Conservation (phyloP, 2,113 vertebrate species). For the Thamnophis sirtalis region DNA sequence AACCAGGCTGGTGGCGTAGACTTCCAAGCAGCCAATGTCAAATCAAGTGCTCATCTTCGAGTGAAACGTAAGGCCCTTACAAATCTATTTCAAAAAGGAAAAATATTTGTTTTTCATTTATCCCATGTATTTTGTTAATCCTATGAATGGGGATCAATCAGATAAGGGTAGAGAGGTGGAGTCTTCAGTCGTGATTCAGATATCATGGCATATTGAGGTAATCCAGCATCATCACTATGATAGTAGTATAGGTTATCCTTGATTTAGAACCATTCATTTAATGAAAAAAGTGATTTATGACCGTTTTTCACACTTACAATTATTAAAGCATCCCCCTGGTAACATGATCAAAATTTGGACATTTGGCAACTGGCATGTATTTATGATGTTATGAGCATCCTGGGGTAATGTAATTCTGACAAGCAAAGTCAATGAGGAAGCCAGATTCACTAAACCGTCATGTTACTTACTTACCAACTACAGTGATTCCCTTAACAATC, state of each 20-base stretch:
- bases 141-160: background rate
- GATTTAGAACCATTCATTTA: background rate
- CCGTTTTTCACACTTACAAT: background rate
- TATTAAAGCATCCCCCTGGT: background rate
- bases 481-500: background rate
- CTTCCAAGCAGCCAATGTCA: conserved; percentile 93
- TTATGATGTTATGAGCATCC: background rate
- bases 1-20: conserved; percentile 89
- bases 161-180: background rate
- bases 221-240: too few relatives aligned
- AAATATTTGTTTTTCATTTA: background rate
- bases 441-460: background rate
- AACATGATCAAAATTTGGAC: background rate
- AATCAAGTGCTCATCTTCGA: conserved; percentile 89
- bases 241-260: background rate
- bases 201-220: background rate
- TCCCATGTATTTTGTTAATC: background rate
- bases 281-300: background rate
- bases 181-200: background rate
- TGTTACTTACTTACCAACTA: background rate
- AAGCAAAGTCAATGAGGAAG: background rate
- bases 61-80: conserved; percentile 83
- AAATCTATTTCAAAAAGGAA: conserved; percentile 13
- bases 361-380: background rate
- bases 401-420: background rate